Base-by-base conservation (phyloP, 2,113 vertebrate genomes). In the Pterocles orientalis region DNA sequence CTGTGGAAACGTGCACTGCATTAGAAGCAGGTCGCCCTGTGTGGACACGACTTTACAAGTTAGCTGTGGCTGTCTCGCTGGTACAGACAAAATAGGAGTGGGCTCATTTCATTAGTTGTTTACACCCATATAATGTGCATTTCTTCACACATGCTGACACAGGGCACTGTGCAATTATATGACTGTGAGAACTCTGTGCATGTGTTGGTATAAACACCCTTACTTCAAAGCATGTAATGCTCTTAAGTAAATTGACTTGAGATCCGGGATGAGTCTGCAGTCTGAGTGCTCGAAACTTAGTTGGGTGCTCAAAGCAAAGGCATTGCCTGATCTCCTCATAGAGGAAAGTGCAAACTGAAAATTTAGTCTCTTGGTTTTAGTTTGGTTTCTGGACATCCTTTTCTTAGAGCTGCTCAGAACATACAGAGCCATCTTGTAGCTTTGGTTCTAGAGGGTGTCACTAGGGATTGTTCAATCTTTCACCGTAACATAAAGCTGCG, bases 111-210 rank as follows among this genome's bases (percentile, higher is more conserved):
- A 3, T 36, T 15, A 31, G 3, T 5, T 76, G 21, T 31, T 94
- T 39, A 26, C 14, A 17, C 36, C 9, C 7, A 3, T 7, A 6
- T 28, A 53, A 21, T 0, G 2, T 18, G 39, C 4, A 6, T 71
- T 78, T 78, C 28, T 39, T 86, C 29, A 36, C 36, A 6, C 0
- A 0, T 2, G 1, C 34, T 60, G 61, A 36, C 10, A 8, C 25
- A 21, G 66, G 36, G 65, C 41, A 18, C 45, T 21, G 34, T 34
- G 20, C 58, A n/a, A 1, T 24, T 16, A 14, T 5, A 15, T 11
- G 14, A 17, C n/a, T 43, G 50, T 36, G 41, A 25, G 76, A 80
- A 7, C 23, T 65, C 29, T 54, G 18, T 23, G n/a, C 3, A 6
- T 28, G 3, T 25, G 17, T 31, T 64, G 25, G 18, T 70, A 18